These are phyloP conservation scores for Drosophila bocki DNA, from an alignment of 1,140 invertebrate genomes.

Conservation along the genomic window DNA sequence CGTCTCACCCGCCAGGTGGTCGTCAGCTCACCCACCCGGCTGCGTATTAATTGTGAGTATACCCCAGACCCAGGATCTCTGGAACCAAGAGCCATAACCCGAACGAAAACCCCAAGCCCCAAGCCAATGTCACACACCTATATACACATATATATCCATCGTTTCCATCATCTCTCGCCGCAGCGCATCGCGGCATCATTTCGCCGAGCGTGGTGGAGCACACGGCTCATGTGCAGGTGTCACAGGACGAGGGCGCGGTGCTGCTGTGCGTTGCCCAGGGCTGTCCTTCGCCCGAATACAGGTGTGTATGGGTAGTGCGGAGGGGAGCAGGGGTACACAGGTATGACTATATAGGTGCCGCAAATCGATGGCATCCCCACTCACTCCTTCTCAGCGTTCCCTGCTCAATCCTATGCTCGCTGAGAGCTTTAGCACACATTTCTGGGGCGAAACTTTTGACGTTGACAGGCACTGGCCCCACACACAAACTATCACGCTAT, in stretches of 20 bases:
- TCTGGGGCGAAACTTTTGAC: constrained; percentile 72
- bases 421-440: constrained; percentile 63
- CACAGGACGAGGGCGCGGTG: constrained; percentile 91
- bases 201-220: constrained; percentile 89
- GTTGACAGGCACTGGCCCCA: constrained; percentile 55
- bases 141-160: constrained; percentile 46
- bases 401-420: background rate
- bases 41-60: constrained; percentile 90
- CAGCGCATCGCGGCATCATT: constrained; percentile 89
- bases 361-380: constrained; percentile 62
- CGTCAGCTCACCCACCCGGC: constrained; percentile 89
- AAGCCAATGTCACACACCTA: constrained; percentile 55
- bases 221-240: constrained; percentile 88
- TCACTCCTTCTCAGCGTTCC: constrained; percentile 21
- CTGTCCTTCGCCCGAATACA: constrained; percentile 91
- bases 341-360: constrained; percentile 21
- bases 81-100: constrained; percentile 16
- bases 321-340: background rate
- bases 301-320: constrained; percentile 85
- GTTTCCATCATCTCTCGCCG: constrained; percentile 50
- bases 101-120: constrained; percentile 33
- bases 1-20: constrained; percentile 91
- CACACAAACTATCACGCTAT: constrained; percentile 17
- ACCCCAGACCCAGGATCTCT: constrained; percentile 16
- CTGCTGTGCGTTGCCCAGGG: constrained; percentile 90